Percentiles rank a stretch among this genome's conserved stretches.
These are phyloP conservation scores for Netelia virgata DNA, from an alignment of 2,888 invertebrate genomes.

Conservation along the genomic window DNA sequence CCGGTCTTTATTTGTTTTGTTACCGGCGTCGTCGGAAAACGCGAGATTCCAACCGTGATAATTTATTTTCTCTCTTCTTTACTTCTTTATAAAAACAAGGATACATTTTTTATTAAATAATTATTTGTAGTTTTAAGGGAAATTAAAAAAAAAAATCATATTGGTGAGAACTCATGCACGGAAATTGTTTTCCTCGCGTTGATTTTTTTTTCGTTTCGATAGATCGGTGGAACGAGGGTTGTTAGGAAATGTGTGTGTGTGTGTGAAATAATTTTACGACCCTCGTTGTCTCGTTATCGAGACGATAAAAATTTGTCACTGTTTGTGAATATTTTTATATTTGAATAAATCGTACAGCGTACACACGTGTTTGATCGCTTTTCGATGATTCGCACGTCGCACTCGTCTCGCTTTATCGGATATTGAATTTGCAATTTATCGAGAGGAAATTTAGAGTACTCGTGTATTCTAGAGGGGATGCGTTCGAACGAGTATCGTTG, in stretches of 20 bases:
- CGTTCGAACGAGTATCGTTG: no score
- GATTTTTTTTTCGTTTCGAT: no score
- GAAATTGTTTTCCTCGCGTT: no score
- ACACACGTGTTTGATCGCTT: neutral
- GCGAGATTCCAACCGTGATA: neutral
- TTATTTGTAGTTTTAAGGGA: no score
- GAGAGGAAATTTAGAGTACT: neutral
- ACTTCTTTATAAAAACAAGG: no score
- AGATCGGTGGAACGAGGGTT: neutral
- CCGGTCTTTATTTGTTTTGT: neutral
- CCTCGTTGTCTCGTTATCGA: neutral
- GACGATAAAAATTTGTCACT: neutral
- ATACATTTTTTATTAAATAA: neutral
- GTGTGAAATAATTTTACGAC: neutral
- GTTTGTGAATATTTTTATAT: neutral
- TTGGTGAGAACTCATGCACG: no score
- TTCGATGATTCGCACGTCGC: neutral
- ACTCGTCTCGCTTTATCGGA: neutral
- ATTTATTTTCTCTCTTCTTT: neutral
- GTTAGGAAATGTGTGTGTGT: neutral
- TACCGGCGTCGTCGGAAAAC: neutral
- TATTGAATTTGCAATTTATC: conserved; percentile 42
- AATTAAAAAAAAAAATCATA: no score
- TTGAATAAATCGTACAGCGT: neutral
- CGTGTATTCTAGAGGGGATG: neutral